These are phyloP conservation scores for Drosophila paramelanica DNA, from an alignment of 2,888 invertebrate species.

Conservation along the genomic window DNA sequence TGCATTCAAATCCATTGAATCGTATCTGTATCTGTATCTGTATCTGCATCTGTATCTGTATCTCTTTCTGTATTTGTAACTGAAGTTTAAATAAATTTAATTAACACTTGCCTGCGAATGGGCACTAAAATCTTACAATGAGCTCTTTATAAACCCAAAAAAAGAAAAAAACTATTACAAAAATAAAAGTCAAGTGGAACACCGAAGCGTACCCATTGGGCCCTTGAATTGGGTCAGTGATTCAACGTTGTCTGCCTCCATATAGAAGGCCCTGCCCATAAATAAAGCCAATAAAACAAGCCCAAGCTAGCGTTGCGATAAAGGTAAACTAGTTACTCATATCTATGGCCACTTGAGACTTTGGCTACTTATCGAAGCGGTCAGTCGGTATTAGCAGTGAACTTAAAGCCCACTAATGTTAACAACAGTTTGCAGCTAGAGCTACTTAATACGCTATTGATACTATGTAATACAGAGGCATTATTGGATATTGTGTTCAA, in stretches of 20 bases:
- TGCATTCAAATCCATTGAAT: slow-evolving; percentile 47
- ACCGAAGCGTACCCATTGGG: slow-evolving; percentile 43
- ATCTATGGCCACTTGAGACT: slow-evolving; percentile 20
- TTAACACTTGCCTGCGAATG: slow-evolving; percentile 68
- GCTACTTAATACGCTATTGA: background rate
- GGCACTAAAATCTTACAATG: slow-evolving; percentile 45
- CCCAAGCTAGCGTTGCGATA: slow-evolving; percentile 51
- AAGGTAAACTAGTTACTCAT: slow-evolving; percentile 43
- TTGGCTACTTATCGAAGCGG: slow-evolving; percentile 16
- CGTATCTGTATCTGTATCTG: slow-evolving; percentile 26
- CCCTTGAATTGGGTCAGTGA: slow-evolving; percentile 61
- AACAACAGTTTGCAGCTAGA: slow-evolving; percentile 12
- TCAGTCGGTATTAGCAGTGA: slow-evolving; percentile 23
- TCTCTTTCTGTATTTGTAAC: slow-evolving; percentile 3
- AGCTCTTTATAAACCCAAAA: slow-evolving; percentile 31
- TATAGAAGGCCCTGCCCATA: slow-evolving; percentile 26
- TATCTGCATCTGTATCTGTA: slow-evolving; percentile 7
- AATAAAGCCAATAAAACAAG: slow-evolving; percentile 49
- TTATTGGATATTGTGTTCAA: background rate
- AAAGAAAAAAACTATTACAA: background rate
- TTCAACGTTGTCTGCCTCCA: slow-evolving; percentile 37
- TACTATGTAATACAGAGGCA: background rate
- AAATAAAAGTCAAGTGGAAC: slow-evolving; percentile 49
- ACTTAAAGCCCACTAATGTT: slow-evolving; percentile 13
- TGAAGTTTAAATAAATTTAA: slow-evolving; percentile 65